Percentiles rank a stretch among this genome's conserved stretches.
Evolutionary conservation across 30 jellyfish, hydroid and myxozoan genomes (phyloP).

Genomic region (Catostylus mosaicus): DNA sequence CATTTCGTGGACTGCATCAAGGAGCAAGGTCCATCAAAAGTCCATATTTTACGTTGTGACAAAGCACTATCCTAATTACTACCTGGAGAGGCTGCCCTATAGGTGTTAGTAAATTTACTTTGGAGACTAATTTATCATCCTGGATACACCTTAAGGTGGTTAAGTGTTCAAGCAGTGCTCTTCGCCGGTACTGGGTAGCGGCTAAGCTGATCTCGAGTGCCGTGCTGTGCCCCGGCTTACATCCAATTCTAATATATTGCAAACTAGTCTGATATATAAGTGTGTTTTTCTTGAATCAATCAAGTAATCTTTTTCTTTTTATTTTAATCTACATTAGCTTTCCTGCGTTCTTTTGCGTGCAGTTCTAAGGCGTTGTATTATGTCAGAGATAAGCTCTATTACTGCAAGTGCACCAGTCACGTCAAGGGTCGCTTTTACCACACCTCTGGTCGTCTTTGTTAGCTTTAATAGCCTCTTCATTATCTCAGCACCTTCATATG

Average conservation of each 20-base stretch:
- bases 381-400: not conserved
- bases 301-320: not conserved
- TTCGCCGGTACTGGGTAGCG: slow-evolving; percentile 35
- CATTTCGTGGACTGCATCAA: too few relatives aligned
- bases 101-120: slow-evolving; percentile 21
- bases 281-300: not conserved
- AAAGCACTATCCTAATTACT: not conserved
- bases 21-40: too few relatives aligned
- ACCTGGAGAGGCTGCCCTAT: slow-evolving; percentile 40
- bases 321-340: not conserved
- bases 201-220: slow-evolving; percentile 23
- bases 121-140: slow-evolving; percentile 26
- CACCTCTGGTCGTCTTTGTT: not conserved
- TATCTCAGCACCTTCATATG: not conserved
- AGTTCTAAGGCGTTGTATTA: not conserved
- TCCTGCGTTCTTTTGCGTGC: not conserved
- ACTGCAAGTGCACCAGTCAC: not conserved
- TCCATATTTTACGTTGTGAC: not conserved
- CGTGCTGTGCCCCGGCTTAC: slow-evolving; percentile 23
- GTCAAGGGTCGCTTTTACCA: not conserved
- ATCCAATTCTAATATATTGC: slow-evolving; percentile 9
- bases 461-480: slow-evolving; percentile 1
- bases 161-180: slow-evolving; percentile 35
- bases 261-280: not conserved
- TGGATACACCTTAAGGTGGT: not conserved